A percentile compares a stretch with the other conserved stretches of the same genome.
Conservation (phyloP, 2,888 invertebrate genomes). For the Leucania comma region DNA sequence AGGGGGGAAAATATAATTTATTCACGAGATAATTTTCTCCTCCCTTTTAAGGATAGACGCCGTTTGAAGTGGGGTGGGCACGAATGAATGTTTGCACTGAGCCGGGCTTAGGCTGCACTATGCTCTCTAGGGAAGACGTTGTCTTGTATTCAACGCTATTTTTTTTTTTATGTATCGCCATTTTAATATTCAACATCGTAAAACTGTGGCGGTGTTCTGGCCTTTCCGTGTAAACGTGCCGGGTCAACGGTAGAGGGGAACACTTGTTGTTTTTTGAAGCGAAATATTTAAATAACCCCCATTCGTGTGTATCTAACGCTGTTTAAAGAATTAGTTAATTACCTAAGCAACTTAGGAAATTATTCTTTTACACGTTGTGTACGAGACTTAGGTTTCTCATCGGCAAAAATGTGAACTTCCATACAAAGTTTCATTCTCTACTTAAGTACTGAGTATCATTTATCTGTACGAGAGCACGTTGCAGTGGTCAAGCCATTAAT, state of each 20-base stretch:
- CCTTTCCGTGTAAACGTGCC: constrained; percentile 54
- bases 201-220: constrained; percentile 41
- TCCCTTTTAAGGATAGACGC: constrained; percentile 84
- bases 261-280: constrained; percentile 24
- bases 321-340: constrained; percentile 8
- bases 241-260: constrained; percentile 35
- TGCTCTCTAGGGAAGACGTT: constrained; percentile 69
- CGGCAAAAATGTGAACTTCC: too few species aligned
- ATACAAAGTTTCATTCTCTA: too few species aligned
- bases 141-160: constrained; percentile 67
- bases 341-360: neutral
- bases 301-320: neutral
- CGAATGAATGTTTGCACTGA: constrained; percentile 85
- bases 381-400: too few species aligned
- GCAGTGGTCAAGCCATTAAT: too few species aligned
- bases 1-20: constrained; percentile 90
- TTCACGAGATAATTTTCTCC: constrained; percentile 91
- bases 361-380: neutral
- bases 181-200: constrained; percentile 61
- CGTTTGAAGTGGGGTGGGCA: constrained; percentile 84
- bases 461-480: too few species aligned
- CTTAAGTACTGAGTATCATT: too few species aligned
- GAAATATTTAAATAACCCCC: constrained; percentile 1
- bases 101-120: constrained; percentile 69
- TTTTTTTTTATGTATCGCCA: constrained; percentile 61